phyloP scores from a whole-genome alignment of 2,888 invertebrate species.

The Diarsia dahlii region DNA sequence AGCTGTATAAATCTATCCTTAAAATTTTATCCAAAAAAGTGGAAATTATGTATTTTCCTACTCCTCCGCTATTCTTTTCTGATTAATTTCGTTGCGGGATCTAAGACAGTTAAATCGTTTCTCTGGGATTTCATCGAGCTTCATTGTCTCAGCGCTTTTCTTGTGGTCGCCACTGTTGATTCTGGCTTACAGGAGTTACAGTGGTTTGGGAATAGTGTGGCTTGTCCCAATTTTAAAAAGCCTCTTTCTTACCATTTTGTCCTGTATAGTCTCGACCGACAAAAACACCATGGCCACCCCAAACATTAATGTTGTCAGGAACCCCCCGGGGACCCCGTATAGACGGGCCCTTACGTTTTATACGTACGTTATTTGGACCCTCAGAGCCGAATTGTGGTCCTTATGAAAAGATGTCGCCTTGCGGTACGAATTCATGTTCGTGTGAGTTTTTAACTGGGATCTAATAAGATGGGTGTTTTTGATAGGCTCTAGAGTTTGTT shows the following conservation, averaged over 20 bases:
- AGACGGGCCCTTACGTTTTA: conserved; percentile 68
- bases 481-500: conserved; percentile 29
- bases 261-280: not conserved
- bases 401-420: conserved; percentile 66
- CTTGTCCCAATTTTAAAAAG: no score
- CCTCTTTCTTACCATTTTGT: not conserved
- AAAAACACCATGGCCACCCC: conserved; percentile 30
- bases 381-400: conserved; percentile 57
- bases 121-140: no score
- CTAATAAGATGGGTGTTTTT: conserved; percentile 52
- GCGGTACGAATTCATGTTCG: conserved; percentile 53
- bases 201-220: no score
- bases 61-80: no score
- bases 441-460: conserved; percentile 58
- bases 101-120: no score
- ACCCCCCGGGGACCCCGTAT: conserved; percentile 58
- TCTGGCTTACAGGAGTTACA: no score
- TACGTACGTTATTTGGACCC: conserved; percentile 64
- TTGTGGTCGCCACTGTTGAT: no score
- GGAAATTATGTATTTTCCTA: no score
- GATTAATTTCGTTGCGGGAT: no score
- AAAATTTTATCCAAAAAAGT: no score
- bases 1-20: no score
- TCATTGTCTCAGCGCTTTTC: no score
- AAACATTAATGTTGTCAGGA: conserved; percentile 67